Percentiles rank a stretch among this genome's conserved stretches.
phyloP scores from a whole-genome alignment of 2,797 vertebrate genomes.

The Rhinatrema bivittatum region DNA sequence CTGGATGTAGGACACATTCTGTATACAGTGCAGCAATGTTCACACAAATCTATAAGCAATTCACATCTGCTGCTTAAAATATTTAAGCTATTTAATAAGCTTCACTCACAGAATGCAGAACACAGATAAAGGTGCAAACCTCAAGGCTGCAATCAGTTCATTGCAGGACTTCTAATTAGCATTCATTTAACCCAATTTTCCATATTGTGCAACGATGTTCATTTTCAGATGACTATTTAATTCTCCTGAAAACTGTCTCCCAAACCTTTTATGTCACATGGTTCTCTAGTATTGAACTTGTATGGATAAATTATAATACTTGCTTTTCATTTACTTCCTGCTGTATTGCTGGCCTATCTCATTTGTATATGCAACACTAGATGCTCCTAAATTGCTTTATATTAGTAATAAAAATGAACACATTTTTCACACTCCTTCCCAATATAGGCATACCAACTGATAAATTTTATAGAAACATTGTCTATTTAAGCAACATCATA shows the following conservation, averaged over 20 bases:
- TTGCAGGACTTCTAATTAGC: conserved; percentile 9
- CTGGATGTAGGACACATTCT: conserved; percentile 21
- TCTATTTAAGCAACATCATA: too few relatives aligned
- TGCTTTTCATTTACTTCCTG: too few relatives aligned
- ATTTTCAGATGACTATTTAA: conserved; percentile 10
- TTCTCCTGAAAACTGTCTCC: conserved; percentile 8
- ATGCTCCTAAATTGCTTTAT: too few relatives aligned
- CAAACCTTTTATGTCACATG: too few relatives aligned
- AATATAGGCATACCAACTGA: too few relatives aligned
- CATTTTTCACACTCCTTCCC: too few relatives aligned
- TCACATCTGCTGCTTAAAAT: conserved; percentile 37
- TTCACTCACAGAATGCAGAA: conserved; percentile 15
- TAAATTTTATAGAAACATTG: too few relatives aligned
- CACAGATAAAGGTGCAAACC: background rate
- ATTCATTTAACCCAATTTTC: background rate
- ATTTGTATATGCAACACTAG: too few relatives aligned
- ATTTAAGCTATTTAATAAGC: conserved; percentile 27
- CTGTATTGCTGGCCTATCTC: too few relatives aligned
- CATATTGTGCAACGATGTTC: conserved; percentile 15
- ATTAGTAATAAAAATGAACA: too few relatives aligned
- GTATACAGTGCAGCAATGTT: conserved; percentile 22
- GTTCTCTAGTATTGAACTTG: too few relatives aligned
- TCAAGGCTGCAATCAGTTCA: conserved; percentile 14
- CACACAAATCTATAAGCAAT: conserved; percentile 20
- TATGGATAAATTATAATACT: too few relatives aligned